Base-by-base conservation (phyloP, 2,888 invertebrate genomes). In the Cheilosia pagana region DNA sequence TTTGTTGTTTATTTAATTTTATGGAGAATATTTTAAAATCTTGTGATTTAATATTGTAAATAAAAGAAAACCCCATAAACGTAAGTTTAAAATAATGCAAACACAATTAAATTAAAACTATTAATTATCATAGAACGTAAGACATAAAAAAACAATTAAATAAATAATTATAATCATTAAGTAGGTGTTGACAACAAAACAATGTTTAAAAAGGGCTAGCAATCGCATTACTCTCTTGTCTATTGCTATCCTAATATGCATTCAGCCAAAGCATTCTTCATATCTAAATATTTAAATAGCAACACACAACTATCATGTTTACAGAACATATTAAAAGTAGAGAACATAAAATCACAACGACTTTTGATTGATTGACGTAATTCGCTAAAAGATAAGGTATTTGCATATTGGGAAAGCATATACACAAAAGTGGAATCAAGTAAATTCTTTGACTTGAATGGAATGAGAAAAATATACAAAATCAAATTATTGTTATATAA, bases 21-120 rank as follows among this genome's bases (percentile, higher is more conserved):
- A 35, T 12, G 4, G 12, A 43, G 5, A 7, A n/a, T 16, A 43
- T 16, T n/a, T 0, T 6, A 21, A 59, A 28, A 43, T 59, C 25
- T 75, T 76, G 76, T 76, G 67, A 76, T 76, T 63, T 7, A 43
- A 41, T 35, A 14, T 67, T 76, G 68, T 76, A 68, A 35, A 76
- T 60, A 62, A 71, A 70, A 57, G 16, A 6, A 16, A 68, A 55
- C 43, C n/a, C n/a, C n/a, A 41, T 57, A 19, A 19, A 21, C 10
- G 8, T 12, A 23, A 39, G 21, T 14, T 6, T 52, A 23, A 45
- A 57, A 28, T 19, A 43, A 43, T 10, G 7, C 23, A 28, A 50
- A 35, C 12, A 12, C 35, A 12, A 35, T 35, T 39, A 52, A 65
- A 57, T 21, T 48, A 63, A 39, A 10, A 48, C 50, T 65, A 43